Base-by-base conservation (phyloP, 92 coral and sea anemone species). In the Zoanthus solanderi region DNA sequence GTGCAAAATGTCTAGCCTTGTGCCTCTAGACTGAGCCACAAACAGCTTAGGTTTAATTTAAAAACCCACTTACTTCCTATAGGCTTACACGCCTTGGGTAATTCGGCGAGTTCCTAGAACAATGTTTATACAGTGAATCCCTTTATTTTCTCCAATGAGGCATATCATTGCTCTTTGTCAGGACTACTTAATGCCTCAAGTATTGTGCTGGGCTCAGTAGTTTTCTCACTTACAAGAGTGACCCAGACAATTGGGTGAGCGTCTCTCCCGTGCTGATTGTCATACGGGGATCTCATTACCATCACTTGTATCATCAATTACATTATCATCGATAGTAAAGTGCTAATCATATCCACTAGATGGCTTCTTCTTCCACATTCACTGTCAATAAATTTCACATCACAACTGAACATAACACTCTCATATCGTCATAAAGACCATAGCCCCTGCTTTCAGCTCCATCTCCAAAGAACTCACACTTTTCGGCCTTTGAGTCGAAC, bases 1-100 rank as follows among this genome's bases (percentile, higher is more conserved):
- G 92, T 67, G 95, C 95, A 68, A 92, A 91, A 71, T 89, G 91
- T 83, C 92, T 86, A 32, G 91, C 91, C 78, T 92, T 92, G 44
- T 76, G 75, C 42, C 92, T 77, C 23, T 87, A 93, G 16, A 88
- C 83, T 44, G 94, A 78, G 79, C 92, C 90, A 78, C 88, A 84
- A 84, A 84, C 90, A 88, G 23, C 23, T 91, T 78, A 37, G 42
- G 4, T 88, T 92, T 4, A 92, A 80, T 48, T 68, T 74, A 79
- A 87, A 92, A 46, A 87, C 93, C 95, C 90, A 90, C 67, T 87
- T 86, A 80, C 89, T 66, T 83, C 92, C 91, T 77, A 87, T 72
- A 63, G 91, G 91, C 76, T 79, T 87, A 54, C 89, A 45, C 30
- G 88, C 91, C 48, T 86, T 63, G 6, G 89, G 94, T 47, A 87